Percentiles rank a stretch among this genome's conserved stretches.
Conservation (phyloP, 2,888 invertebrate species). For the Lepeophtheirus nordmannii region DNA sequence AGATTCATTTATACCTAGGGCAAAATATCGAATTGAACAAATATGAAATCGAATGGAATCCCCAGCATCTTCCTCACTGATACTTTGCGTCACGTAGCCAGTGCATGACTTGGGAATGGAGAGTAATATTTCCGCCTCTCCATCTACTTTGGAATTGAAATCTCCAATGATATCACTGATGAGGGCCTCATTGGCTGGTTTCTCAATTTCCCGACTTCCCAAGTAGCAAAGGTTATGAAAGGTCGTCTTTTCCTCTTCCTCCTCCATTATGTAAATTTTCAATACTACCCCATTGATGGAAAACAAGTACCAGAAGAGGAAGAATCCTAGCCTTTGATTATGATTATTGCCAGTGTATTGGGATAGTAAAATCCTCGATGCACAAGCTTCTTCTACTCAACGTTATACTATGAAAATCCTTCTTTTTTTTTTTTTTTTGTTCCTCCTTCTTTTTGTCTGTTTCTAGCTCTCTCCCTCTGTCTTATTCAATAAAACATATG, state of each 20-base stretch:
- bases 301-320: too few relatives aligned
- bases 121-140: conserved; percentile 56
- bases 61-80: conserved; percentile 38
- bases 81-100: conserved; percentile 70
- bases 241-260: conserved; percentile 75
- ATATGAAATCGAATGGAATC: conserved; percentile 54
- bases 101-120: conserved; percentile 83
- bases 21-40: conserved; percentile 83
- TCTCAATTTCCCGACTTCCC: conserved; percentile 75
- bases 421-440: too few relatives aligned
- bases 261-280: conserved; percentile 12
- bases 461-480: too few relatives aligned
- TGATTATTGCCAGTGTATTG: too few relatives aligned
- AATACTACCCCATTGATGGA: too few relatives aligned
- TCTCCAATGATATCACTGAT: conserved; percentile 85
- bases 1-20: conserved; percentile 66
- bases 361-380: too few relatives aligned
- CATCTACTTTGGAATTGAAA: conserved; percentile 55
- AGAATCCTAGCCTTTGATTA: too few relatives aligned
- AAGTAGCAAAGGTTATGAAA: conserved; percentile 85
- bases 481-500: too few relatives aligned
- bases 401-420: too few relatives aligned
- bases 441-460: too few relatives aligned
- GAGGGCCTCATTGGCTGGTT: conserved; percentile 78
- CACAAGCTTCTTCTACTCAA: too few relatives aligned